phyloP scores from a whole-genome alignment of 1,140 invertebrate genomes.

The Drosophila jambulina region DNA sequence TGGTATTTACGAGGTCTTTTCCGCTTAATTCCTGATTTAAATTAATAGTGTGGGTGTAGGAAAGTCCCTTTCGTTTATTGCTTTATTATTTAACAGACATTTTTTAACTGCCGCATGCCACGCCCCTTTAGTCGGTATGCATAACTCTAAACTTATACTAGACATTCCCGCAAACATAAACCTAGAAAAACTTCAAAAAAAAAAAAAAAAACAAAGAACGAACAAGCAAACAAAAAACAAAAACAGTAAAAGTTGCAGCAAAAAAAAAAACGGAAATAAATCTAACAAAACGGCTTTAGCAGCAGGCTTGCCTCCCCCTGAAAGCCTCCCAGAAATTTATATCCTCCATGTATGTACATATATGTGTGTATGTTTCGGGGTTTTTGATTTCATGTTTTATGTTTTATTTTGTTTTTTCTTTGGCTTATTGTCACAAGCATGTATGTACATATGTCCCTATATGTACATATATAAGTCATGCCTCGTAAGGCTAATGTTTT shows the following conservation, averaged over 20 bases:
- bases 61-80: background rate
- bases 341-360: background rate
- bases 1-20: conserved; percentile 14
- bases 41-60: background rate
- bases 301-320: conserved; percentile 31
- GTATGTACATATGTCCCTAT: conserved; percentile 13
- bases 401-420: conserved; percentile 37
- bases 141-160: conserved; percentile 53
- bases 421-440: conserved; percentile 64
- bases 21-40: conserved; percentile 51
- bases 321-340: conserved; percentile 30
- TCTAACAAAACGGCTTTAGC: conserved; percentile 78
- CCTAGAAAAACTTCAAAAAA: conserved; percentile 17
- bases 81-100: background rate
- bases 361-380: conserved; percentile 50
- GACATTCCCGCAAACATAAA: conserved; percentile 53
- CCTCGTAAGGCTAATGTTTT: conserved; percentile 76
- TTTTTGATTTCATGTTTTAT: conserved; percentile 55
- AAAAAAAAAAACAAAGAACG: conserved; percentile 15
- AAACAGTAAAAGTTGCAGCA: conserved; percentile 59
- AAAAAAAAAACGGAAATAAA: conserved; percentile 77
- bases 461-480: conserved; percentile 62
- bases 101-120: conserved; percentile 31
- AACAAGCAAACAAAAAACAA: conserved; percentile 27
- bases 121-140: conserved; percentile 29